Percentiles rank a stretch among this genome's conserved stretches.
Conservation (phyloP, 2,797 vertebrate species). For the Neosilurus hyrtlii region DNA sequence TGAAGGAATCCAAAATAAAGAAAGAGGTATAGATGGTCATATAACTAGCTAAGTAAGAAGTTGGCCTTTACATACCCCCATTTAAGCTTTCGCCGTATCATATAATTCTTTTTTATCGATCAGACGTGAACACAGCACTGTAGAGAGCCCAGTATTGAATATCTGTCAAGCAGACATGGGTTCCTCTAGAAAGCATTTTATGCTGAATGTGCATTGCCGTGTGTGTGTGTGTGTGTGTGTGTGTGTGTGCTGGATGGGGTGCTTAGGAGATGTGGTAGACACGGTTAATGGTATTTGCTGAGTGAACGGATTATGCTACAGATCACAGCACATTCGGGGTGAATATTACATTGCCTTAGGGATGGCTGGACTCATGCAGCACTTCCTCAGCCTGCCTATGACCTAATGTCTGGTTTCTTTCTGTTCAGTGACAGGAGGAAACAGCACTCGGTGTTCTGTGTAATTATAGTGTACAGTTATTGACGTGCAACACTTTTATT, state of each 20-base stretch:
- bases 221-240: neutral
- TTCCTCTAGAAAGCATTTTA: constrained; percentile 40
- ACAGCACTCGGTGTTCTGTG: neutral
- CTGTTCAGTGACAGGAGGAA: neutral
- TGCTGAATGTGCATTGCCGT: constrained; percentile 33
- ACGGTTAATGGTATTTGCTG: constrained; percentile 45
- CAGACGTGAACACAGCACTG: constrained; percentile 7
- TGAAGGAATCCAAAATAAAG: neutral
- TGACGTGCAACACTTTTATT: neutral
- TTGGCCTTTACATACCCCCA: neutral
- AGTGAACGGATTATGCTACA: constrained; percentile 43
- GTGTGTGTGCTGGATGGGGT: constrained; percentile 10
- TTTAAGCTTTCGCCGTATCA: neutral
- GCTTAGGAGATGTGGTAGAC: neutral
- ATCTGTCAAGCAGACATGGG: constrained; percentile 27
- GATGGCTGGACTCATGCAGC: constrained; percentile 53
- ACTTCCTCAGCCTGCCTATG: constrained; percentile 50
- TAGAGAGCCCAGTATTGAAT: constrained; percentile 40
- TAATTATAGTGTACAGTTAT: neutral
- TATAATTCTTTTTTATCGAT: constrained; percentile 35
- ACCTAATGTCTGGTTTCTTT: constrained; percentile 61
- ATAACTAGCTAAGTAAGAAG: neutral
- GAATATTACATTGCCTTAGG: constrained; percentile 44
- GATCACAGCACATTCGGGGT: constrained; percentile 32
- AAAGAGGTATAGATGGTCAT: neutral